Conservation (phyloP, 2,113 vertebrate genomes). For the Nasalis larvatus region DNA sequence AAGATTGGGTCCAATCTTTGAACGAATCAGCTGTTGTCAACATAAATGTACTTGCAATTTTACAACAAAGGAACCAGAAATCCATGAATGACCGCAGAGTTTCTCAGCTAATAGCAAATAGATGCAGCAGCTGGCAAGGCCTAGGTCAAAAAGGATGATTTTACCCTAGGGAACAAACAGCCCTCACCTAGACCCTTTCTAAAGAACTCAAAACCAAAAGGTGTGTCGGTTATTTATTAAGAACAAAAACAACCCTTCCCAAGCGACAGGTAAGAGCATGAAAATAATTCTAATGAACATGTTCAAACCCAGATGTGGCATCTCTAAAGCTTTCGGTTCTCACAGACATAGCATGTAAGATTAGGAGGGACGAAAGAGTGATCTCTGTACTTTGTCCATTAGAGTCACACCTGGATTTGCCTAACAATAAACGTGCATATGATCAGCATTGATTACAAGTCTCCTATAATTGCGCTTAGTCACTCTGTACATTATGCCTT, state of each 20-base stretch:
- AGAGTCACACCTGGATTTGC: neutral
- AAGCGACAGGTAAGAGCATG: neutral
- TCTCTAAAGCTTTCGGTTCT: neutral
- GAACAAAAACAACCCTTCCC: neutral
- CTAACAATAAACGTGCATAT: neutral
- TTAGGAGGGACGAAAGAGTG: neutral
- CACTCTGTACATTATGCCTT: neutral
- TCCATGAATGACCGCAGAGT: neutral
- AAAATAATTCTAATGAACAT: neutral
- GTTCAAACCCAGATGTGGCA: neutral
- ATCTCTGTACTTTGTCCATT: neutral
- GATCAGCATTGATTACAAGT: neutral
- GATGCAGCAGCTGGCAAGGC: neutral
- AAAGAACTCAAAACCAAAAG: neutral
- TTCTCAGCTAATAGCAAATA: neutral
- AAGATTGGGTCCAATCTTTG: neutral
- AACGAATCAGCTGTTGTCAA: neutral
- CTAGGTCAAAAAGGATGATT: neutral
- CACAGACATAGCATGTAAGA: too few relatives aligned
- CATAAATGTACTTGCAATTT: neutral
- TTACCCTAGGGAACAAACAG: neutral
- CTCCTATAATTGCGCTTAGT: neutral
- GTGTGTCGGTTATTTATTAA: neutral
- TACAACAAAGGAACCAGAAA: neutral
- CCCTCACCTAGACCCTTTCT: neutral